Evolutionary conservation across 64 coral and sea anemone genomes (phyloP), one percentile per base, ranked within the genome.

Genomic region (Porites lutea): DNA sequence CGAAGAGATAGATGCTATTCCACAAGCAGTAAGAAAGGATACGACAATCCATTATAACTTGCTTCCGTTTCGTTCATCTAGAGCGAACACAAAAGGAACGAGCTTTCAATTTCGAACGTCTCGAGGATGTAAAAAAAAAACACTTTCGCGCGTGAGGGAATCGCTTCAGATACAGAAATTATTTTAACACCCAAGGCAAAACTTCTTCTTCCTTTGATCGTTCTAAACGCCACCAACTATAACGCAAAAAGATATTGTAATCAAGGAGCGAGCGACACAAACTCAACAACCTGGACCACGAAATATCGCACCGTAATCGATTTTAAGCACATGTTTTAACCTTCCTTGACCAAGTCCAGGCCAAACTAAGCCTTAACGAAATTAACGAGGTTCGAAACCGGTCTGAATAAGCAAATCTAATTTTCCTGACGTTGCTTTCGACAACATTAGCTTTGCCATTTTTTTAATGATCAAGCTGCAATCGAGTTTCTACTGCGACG

Each of bases 381-480:
- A 44, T 60, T 45, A 4, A 4, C 12, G 5, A 11, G 11, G 51
- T 37, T 11, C 57, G 9, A 19, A 65, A 65, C 23, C 3, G 45
- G 9, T 23, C 15, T 7, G 1, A 8, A 11, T 19, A 19, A 65
- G 48, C 19, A 46, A 61, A 16, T 37, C 44, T 3, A 15, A 43
- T 47, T 61, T 11, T 9, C 5, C 11, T 9, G 2, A 12, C 60
- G 6, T 61, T 47, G 10, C n/a, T 61, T 63, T 65, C n/a, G 2
- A 13, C 2, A 82, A 2, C 13, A 47, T 65, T 45, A 13, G 15
- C 44, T 82, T 82, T 20, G 44, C 4, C 47, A 49, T 82, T 82
- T 65, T 82, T 82, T 48, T 66, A 65, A 82, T 82, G 79, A 82
- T 82, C 79, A 65, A 59, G n/a, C 78, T 81, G 55, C 48, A 49